These are phyloP conservation scores for Patiria pectinifera DNA, from an alignment of 53 echinoderm and acorn worm genomes.

Conservation along the genomic window DNA sequence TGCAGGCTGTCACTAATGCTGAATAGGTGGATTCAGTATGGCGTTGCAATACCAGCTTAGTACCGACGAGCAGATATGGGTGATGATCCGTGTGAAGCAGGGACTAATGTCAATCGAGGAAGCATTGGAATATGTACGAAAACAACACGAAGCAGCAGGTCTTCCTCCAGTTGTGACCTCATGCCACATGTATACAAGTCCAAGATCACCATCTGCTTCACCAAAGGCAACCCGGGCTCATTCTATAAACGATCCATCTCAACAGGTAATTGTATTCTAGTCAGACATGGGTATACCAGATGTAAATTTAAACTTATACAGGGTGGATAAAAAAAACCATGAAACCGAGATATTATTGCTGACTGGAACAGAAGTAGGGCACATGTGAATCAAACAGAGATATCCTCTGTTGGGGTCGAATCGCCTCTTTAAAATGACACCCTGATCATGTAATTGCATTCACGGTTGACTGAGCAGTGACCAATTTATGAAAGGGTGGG, in stretches of 20 bases:
- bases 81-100: conserved; percentile 91
- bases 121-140: conserved; percentile 90
- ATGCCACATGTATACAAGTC: conserved; percentile 50
- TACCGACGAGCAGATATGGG: conserved; percentile 98
- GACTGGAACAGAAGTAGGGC: no score
- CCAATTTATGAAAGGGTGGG: no score
- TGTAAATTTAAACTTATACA: not conserved
- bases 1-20: not conserved
- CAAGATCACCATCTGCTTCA: conserved; percentile 45
- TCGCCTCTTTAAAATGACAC: no score
- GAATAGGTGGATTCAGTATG: conserved; percentile 57
- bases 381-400: no score
- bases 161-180: conserved; percentile 62
- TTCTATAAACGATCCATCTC: conserved; percentile 25
- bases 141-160: conserved; percentile 86
- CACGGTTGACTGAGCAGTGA: no score
- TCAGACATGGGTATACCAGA: no score
- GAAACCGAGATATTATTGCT: no score
- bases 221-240: conserved; percentile 45
- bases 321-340: no score
- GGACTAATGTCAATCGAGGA: conserved; percentile 94
- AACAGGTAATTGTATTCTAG: conserved; percentile 19
- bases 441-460: no score
- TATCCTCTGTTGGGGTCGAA: no score
- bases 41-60: conserved; percentile 84